These are phyloP conservation scores for Hippocampus barbouri DNA, from an alignment of 2,113 vertebrate species.

Conservation along the genomic window DNA sequence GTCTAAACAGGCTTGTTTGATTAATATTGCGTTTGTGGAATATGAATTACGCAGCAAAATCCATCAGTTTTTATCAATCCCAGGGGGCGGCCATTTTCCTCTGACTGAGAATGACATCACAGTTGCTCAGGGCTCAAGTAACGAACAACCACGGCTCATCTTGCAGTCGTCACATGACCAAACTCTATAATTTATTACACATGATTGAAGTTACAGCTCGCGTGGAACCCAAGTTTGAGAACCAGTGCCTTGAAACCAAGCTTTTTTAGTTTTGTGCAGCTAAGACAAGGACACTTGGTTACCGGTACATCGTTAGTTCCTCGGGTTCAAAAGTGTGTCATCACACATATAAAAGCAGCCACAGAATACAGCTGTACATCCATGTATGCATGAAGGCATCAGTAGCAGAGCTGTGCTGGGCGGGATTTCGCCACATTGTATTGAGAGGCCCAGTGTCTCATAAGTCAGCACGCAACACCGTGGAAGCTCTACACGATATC, in stretches of 20 bases:
- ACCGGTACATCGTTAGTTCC: constrained; percentile 20
- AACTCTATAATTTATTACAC: no score
- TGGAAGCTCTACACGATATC: constrained; percentile 64
- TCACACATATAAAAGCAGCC: constrained; percentile 40
- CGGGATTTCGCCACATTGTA: constrained; percentile 64
- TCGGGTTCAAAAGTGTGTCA: constrained; percentile 36
- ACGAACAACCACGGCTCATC: no score
- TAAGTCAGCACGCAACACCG: constrained; percentile 54
- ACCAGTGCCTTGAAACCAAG: neutral
- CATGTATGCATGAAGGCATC: constrained; percentile 61
- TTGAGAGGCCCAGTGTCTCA: constrained; percentile 58
- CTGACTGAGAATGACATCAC: no score
- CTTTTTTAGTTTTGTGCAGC: neutral
- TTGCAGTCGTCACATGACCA: no score
- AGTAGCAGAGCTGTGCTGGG: constrained; percentile 56
- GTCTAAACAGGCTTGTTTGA: no score
- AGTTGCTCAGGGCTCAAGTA: no score
- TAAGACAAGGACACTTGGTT: constrained; percentile 30
- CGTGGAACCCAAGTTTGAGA: neutral
- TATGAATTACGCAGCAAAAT: no score
- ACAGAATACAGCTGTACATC: constrained; percentile 45
- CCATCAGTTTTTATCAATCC: no score
- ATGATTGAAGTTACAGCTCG: no score
- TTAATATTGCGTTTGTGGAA: no score
- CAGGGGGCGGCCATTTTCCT: no score